phyloP scores from a whole-genome alignment of 1,140 invertebrate species.

The Nasonia giraulti region DNA sequence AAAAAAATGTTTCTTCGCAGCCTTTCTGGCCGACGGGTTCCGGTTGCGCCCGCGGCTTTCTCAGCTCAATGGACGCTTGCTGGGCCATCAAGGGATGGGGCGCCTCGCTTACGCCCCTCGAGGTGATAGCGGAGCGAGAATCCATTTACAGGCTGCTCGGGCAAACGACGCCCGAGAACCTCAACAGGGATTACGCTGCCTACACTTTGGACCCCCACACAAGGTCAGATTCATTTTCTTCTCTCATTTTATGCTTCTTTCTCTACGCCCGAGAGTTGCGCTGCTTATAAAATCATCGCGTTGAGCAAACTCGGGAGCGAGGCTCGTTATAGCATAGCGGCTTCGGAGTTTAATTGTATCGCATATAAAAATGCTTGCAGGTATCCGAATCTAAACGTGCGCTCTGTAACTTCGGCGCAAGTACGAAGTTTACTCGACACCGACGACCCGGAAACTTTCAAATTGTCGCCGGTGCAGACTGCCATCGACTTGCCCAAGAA shows the following conservation, averaged over 20 bases:
- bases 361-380: constrained; percentile 52
- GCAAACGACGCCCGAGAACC: constrained; percentile 97
- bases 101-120: constrained; percentile 80
- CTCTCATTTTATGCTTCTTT: background rate
- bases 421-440: constrained; percentile 78
- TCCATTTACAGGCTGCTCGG: constrained; percentile 92
- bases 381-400: constrained; percentile 75
- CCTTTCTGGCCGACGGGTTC: constrained; percentile 99
- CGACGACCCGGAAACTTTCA: constrained; percentile 77
- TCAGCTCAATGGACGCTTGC: constrained; percentile 95
- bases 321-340: too few species aligned
- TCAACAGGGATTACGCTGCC: constrained; percentile 89
- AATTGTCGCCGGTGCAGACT: constrained; percentile 75
- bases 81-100: constrained; percentile 95
- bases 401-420: constrained; percentile 79
- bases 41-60: constrained; percentile 96
- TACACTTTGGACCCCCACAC: constrained; percentile 95
- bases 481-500: constrained; percentile 78
- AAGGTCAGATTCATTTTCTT: constrained; percentile 66
- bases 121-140: constrained; percentile 95
- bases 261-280: constrained; percentile 58
- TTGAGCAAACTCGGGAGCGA: too few species aligned
- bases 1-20: constrained; percentile 70
- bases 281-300: too few species aligned
- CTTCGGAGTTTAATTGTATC: too few species aligned